Percentiles rank a stretch among this genome's conserved stretches.
Evolutionary conservation across 2,888 invertebrate genomes (phyloP).

Genomic region (Folsomia candida): DNA sequence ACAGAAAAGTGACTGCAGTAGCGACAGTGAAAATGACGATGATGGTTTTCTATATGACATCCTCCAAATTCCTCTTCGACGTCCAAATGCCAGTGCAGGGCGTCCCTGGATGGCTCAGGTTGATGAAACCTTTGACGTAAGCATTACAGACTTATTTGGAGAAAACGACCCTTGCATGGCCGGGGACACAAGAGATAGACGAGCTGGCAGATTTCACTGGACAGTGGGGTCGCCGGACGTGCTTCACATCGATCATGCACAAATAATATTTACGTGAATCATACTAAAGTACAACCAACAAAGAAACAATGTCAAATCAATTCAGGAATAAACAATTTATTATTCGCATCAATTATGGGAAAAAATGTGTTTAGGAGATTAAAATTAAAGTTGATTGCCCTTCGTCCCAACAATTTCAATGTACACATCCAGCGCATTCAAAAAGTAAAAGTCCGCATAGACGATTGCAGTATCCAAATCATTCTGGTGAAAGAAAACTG

Average conservation of each 20-base stretch:
- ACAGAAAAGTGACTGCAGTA: too few species aligned
- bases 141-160: neutral
- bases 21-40: too few species aligned
- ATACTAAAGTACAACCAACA: too few species aligned
- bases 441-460: constrained; percentile 46
- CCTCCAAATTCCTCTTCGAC: neutral
- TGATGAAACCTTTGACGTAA: neutral
- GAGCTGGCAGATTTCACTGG: too few species aligned
- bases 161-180: neutral
- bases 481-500: constrained; percentile 34
- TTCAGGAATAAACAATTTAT: too few species aligned
- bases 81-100: neutral
- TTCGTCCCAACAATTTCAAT: constrained; percentile 15
- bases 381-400: too few species aligned
- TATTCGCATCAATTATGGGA: too few species aligned
- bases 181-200: neutral
- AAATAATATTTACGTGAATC: too few species aligned
- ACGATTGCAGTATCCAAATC: constrained; percentile 44
- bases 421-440: constrained; percentile 40
- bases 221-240: neutral
- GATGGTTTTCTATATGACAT: neutral
- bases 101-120: neutral
- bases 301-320: too few species aligned
- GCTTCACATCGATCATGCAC: too few species aligned
- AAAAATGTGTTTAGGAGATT: too few species aligned